Evolutionary conservation across 2,797 vertebrate genomes (phyloP).

Genomic region (Mus caroli): DNA sequence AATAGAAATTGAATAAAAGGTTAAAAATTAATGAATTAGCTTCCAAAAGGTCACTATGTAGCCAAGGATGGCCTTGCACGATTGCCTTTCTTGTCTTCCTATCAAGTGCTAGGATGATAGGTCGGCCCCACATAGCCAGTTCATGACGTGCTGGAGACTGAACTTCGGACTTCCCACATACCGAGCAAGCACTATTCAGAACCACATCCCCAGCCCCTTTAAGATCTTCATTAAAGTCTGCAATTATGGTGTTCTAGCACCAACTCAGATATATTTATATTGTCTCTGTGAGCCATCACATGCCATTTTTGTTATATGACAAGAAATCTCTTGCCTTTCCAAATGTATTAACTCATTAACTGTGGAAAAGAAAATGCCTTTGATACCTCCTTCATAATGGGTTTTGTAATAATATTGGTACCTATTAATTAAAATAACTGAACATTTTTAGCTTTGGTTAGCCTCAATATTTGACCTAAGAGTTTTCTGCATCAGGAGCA

Average conservation of each 20-base stretch:
- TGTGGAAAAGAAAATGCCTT: conserved; percentile 38
- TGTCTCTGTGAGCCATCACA: conserved; percentile 48
- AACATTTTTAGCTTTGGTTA: conserved; percentile 36
- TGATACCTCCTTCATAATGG: not conserved
- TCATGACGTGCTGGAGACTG: not conserved
- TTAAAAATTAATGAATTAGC: not conserved
- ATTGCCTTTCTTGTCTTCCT: not conserved
- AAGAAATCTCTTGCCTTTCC: conserved; percentile 34
- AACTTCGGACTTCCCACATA: not conserved
- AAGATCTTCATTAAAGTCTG: conserved; percentile 66
- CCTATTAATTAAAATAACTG: conserved; percentile 36
- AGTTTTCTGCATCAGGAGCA: not conserved
- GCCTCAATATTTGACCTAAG: conserved; percentile 50
- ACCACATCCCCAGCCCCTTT: not conserved
- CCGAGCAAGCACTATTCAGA: too few relatives aligned
- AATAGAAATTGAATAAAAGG: not conserved
- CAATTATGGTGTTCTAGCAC: conserved; percentile 45
- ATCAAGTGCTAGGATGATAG: not conserved
- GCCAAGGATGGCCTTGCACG: not conserved
- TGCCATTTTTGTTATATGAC: conserved; percentile 31
- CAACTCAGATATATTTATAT: conserved; percentile 36
- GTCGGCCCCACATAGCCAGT: not conserved
- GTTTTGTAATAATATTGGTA: not conserved
- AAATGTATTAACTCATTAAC: conserved; percentile 41
- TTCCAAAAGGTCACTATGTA: not conserved